Percentiles rank a stretch among this genome's conserved stretches.
phyloP scores from a whole-genome alignment of 2,113 vertebrate genomes.

The Alaudala cheleensis region DNA sequence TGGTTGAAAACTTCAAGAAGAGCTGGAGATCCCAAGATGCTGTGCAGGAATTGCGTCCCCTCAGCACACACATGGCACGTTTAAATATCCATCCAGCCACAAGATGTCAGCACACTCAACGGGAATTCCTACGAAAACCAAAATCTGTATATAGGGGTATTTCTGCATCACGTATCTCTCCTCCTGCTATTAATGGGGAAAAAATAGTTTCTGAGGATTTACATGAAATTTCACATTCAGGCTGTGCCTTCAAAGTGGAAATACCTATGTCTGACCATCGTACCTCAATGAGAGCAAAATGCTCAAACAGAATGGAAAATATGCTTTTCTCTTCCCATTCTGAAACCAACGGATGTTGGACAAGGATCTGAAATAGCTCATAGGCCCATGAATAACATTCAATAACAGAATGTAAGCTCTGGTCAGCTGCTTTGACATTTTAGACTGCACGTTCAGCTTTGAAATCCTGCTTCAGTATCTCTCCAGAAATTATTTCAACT shows the following conservation, averaged over 20 bases:
- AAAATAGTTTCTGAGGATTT: background rate
- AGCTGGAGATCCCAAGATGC: background rate
- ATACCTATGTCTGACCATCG: background rate
- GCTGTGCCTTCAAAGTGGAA: background rate
- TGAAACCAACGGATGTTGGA: background rate
- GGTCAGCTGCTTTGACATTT: background rate
- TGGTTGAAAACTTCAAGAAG: background rate
- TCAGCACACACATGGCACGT: background rate
- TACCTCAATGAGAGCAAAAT: background rate
- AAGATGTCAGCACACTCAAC: conserved; percentile 68
- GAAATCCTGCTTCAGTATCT: background rate
- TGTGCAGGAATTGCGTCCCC: background rate
- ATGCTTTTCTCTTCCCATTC: background rate
- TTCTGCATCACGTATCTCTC: background rate
- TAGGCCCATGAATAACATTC: background rate
- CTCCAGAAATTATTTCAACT: background rate
- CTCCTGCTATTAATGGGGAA: background rate
- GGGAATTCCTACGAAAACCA: background rate
- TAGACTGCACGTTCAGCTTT: background rate
- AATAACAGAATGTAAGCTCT: background rate
- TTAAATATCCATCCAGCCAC: conserved; percentile 49
- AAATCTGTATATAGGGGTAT: background rate
- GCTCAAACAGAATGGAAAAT: background rate
- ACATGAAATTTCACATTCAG: background rate
- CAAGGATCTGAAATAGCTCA: background rate